A percentile compares a stretch with the other conserved stretches of the same genome.
Evolutionary conservation across 1,140 invertebrate species (phyloP).

Genomic region (Tribolium castaneum): DNA sequence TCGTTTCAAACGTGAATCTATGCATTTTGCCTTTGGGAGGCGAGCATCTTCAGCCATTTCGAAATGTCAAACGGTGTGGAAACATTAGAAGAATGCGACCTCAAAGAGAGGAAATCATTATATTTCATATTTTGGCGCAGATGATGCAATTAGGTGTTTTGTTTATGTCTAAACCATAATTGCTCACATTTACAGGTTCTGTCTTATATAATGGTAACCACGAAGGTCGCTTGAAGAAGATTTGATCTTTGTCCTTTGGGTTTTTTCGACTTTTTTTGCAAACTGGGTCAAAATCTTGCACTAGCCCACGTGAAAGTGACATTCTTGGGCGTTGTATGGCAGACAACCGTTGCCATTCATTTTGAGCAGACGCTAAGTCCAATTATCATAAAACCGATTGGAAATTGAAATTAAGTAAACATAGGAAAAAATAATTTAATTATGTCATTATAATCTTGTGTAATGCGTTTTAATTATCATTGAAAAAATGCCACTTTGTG

Average conservation of each 20-base stretch:
- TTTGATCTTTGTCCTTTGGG: constrained; percentile 8
- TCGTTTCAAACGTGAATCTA: constrained; percentile 27
- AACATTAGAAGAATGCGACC: constrained; percentile 1
- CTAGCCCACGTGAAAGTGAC: constrained; percentile 18
- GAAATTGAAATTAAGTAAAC: constrained; percentile 1
- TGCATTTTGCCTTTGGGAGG: not conserved
- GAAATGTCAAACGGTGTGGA: constrained; percentile 19
- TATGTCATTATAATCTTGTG: constrained; percentile 17
- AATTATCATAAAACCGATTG: constrained; percentile 14
- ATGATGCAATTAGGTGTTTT: not conserved
- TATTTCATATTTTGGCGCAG: not conserved
- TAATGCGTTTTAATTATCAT: constrained; percentile 2
- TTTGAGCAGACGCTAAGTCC: not conserved
- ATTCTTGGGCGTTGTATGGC: constrained; percentile 10
- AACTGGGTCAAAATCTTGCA: not conserved
- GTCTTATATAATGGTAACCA: not conserved
- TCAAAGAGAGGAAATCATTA: constrained; percentile 9
- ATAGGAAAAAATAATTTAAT: not conserved
- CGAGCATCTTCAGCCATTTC: not conserved
- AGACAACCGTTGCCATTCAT: not conserved
- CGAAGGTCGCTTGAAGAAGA: constrained; percentile 17
- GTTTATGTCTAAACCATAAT: not conserved
- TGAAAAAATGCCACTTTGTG: not conserved
- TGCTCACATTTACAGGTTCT: not conserved
- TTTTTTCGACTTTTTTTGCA: not conserved